Base-by-base conservation (phyloP, 1,140 invertebrate species). In the Hesperophylax magnus region DNA sequence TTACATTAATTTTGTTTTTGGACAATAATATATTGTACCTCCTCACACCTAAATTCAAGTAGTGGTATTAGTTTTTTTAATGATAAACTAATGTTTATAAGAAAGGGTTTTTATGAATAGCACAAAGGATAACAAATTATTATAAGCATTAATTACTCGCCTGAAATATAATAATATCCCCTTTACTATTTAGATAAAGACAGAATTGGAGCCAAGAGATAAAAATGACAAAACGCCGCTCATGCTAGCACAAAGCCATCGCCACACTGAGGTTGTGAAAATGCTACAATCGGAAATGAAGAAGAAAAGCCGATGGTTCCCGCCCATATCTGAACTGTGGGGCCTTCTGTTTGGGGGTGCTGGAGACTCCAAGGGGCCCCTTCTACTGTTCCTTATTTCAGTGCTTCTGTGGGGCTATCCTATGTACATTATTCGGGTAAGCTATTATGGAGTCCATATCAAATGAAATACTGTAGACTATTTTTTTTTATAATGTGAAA, bases 201-300 rank as follows among this genome's bases (percentile, higher is more conserved):
- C 96, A 17, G 96, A 97, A 85, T 87, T 98, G 65, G 94, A 96
- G 84, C 94, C 96, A 0, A 91, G 93, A 4, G 97, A 98, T 85
- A 97, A 97, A 87, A 98, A 98, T 89, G 95, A 96, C 1, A 97
- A 97, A 89, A 98, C 96, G 0, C 97, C 97, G 0, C 87, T 97
- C 15, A 95, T 97, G 91, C 88, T 98, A 61, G 97, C 97, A 0
- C 94, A 94, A 86, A 96, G 96, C 72, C 95, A 97, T 86, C 92
- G 96, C 24, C 96, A 98, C 86, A 92, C 93, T 20, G 95, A 96
- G 83, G 94, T 98, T 47, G 94, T 97, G 2, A 92, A 94, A 78
- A 92, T 97, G 60, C 88, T 98, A 0, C 94, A 95, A 83, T 93
- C 92, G 34, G 95, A 97, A 86, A 93, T 95, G 72, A 96, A 96